Percentiles rank a stretch among this genome's conserved stretches.
These are phyloP conservation scores for Alviniconcha marisindica DNA, from an alignment of 1,140 invertebrate genomes.

Conservation along the genomic window DNA sequence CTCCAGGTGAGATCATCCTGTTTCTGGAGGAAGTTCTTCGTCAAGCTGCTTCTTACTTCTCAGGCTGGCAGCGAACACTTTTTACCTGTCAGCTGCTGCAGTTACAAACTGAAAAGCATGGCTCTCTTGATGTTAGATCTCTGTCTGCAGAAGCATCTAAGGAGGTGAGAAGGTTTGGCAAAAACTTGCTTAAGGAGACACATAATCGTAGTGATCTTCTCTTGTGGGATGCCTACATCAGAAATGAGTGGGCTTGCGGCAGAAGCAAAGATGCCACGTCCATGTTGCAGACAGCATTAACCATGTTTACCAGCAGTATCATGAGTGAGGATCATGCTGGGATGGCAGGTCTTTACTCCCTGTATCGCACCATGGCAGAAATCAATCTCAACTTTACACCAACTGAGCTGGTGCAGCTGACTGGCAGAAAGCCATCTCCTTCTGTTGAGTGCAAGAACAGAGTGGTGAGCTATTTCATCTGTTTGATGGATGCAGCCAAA, in stretches of 20 bases:
- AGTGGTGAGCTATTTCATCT: slow-evolving; percentile 32
- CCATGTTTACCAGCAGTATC: slow-evolving; percentile 53
- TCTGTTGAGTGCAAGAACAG: slow-evolving; percentile 29
- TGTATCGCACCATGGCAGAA: slow-evolving; percentile 63
- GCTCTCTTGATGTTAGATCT: slow-evolving; percentile 18
- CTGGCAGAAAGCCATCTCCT: background rate
- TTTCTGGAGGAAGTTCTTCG: slow-evolving; percentile 51
- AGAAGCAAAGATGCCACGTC: slow-evolving; percentile 69
- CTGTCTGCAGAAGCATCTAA: slow-evolving; percentile 52
- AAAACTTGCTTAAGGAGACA: slow-evolving; percentile 73
- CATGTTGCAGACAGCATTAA: slow-evolving; percentile 72
- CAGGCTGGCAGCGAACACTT: slow-evolving; percentile 43
- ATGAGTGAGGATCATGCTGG: slow-evolving; percentile 32
- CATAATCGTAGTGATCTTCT: slow-evolving; percentile 74
- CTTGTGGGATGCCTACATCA: slow-evolving; percentile 75
- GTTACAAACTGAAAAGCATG: slow-evolving; percentile 49
- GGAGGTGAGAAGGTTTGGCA: slow-evolving; percentile 72
- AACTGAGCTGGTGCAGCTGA: slow-evolving; percentile 26
- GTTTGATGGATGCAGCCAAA: background rate
- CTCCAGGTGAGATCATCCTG: background rate
- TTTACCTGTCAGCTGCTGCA: slow-evolving; percentile 62
- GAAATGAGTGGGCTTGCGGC: slow-evolving; percentile 67
- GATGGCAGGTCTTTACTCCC: slow-evolving; percentile 51
- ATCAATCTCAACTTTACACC: slow-evolving; percentile 53
- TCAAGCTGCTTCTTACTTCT: slow-evolving; percentile 58